A percentile compares a stretch with the other conserved stretches of the same genome.
phyloP scores from a whole-genome alignment of 2,888 invertebrate species.

The Cephonodes hylas region DNA sequence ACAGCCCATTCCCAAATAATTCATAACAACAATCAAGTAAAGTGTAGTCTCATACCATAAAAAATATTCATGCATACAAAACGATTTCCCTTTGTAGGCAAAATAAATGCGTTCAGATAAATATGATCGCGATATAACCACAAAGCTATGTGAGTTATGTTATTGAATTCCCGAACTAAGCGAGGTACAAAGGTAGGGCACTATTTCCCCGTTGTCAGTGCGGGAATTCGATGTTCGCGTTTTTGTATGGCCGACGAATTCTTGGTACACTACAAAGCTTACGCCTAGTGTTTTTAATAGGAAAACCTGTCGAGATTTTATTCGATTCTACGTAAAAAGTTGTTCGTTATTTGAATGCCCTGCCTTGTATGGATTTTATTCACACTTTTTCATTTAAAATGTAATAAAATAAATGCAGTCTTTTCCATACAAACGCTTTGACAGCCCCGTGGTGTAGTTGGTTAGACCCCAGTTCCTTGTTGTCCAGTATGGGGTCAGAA shows the following conservation, averaged over 20 bases:
- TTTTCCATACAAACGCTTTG: too few species aligned
- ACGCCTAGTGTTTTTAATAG: not conserved
- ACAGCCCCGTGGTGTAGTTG: too few species aligned
- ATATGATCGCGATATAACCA: slow-evolving; percentile 31
- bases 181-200: slow-evolving; percentile 9
- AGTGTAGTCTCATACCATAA: not conserved
- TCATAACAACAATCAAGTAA: not conserved
- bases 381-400: too few species aligned
- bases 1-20: too few species aligned
- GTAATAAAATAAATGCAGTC: too few species aligned
- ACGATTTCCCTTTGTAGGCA: slow-evolving; percentile 16
- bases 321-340: too few species aligned
- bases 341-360: too few species aligned
- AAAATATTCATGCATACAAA: not conserved
- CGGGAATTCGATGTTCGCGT: not conserved
- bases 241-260: not conserved
- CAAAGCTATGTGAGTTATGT: slow-evolving; percentile 24
- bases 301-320: too few species aligned
- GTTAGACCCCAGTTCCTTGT: too few species aligned
- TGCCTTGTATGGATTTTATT: too few species aligned
- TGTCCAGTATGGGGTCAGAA: too few species aligned
- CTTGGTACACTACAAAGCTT: not conserved
- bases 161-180: slow-evolving; percentile 37
- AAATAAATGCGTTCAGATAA: slow-evolving; percentile 28
- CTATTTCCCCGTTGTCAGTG: not conserved